Conservation (phyloP, 2,113 vertebrate species). For the Sinocyclocheilus anshuiensis region DNA sequence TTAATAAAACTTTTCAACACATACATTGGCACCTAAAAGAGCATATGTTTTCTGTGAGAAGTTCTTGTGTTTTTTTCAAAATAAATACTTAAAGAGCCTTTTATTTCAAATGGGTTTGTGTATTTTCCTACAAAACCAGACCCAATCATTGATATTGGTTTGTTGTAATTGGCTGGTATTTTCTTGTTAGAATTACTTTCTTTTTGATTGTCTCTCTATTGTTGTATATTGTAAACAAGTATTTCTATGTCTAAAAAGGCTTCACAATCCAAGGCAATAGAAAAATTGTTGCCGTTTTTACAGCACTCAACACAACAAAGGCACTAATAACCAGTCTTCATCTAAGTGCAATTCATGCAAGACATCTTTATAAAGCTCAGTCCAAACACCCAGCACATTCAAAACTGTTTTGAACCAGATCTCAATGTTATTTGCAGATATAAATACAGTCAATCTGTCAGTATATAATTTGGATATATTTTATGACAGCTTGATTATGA, state of each 20-base stretch:
- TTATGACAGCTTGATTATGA: background rate
- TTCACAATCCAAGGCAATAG: slow-evolving; percentile 60
- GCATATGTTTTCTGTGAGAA: slow-evolving; percentile 76
- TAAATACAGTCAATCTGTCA: background rate
- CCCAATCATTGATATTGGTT: background rate
- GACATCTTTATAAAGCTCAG: background rate
- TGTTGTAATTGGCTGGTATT: background rate
- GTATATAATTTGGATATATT: background rate
- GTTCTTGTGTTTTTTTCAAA: slow-evolving; percentile 75
- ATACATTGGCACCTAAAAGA: slow-evolving; percentile 64
- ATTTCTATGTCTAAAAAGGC: slow-evolving; percentile 73
- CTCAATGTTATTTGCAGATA: background rate
- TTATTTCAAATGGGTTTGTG: slow-evolving; percentile 38
- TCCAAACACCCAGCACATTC: background rate
- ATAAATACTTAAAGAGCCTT: slow-evolving; percentile 71
- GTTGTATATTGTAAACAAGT: slow-evolving; percentile 33
- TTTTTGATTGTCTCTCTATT: background rate
- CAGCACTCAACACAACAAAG: slow-evolving; percentile 62
- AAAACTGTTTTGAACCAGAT: background rate
- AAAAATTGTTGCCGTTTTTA: slow-evolving; percentile 67
- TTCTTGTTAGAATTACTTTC: background rate
- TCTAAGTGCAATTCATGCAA: slow-evolving; percentile 44
- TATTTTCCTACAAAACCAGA: slow-evolving; percentile 37
- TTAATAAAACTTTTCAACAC: slow-evolving; percentile 72
- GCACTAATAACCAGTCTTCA: slow-evolving; percentile 60